phyloP scores from a whole-genome alignment of 1,140 invertebrate genomes.

The Melipona quadrifasciata region DNA sequence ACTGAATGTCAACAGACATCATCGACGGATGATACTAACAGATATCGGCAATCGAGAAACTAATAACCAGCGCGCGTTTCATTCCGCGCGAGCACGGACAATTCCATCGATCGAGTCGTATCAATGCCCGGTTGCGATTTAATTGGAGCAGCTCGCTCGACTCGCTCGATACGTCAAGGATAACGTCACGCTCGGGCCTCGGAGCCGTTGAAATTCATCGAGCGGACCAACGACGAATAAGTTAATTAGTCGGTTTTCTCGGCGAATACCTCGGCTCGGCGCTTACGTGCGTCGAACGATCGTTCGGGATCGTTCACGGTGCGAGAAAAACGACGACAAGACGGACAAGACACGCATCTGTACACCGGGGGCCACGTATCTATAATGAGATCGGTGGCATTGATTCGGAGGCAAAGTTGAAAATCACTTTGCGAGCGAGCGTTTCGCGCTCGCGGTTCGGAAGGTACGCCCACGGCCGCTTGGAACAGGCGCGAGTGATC shows the following conservation, averaged over 20 bases:
- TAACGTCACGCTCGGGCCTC: constrained; percentile 33
- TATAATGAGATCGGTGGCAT: constrained; percentile 39
- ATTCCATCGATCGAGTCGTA: constrained; percentile 37
- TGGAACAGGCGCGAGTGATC: constrained; percentile 48
- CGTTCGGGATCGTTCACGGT: background rate
- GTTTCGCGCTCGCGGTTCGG: background rate
- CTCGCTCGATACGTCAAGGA: constrained; percentile 53
- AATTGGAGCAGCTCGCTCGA: constrained; percentile 42
- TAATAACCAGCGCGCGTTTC: background rate
- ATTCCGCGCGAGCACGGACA: background rate
- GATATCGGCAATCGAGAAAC: background rate
- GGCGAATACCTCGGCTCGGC: background rate
- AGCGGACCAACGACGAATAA: constrained; percentile 37
- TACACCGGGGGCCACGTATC: constrained; percentile 20
- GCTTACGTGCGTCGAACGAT: background rate
- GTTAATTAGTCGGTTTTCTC: constrained; percentile 42
- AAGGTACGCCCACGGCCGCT: constrained; percentile 18
- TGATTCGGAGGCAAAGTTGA: constrained; percentile 51
- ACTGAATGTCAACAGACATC: too few relatives aligned
- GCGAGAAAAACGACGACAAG: background rate
- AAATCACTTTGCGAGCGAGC: constrained; percentile 41
- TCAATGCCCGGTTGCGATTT: constrained; percentile 32
- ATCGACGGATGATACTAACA: too few relatives aligned
- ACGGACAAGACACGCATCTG: too few relatives aligned
- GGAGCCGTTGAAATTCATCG: constrained; percentile 26